phyloP scores from a whole-genome alignment of 2,797 vertebrate genomes.

The Rhodeus uyekii region DNA sequence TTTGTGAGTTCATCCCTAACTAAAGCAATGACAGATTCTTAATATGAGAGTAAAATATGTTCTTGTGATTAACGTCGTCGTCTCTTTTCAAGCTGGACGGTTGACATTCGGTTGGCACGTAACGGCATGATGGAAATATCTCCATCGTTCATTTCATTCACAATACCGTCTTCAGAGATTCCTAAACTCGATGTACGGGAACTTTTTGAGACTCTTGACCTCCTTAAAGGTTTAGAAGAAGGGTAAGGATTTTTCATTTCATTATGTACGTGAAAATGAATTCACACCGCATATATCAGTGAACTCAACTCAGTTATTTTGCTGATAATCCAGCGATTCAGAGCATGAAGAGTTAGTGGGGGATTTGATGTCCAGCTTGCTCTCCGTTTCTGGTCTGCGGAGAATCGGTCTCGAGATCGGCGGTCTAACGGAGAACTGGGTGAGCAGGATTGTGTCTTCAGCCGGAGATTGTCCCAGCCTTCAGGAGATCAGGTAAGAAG shows the following conservation, averaged over 20 bases:
- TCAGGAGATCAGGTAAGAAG: conserved; percentile 7
- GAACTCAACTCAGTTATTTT: not conserved
- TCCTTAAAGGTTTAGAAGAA: conserved; percentile 6
- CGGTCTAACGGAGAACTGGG: not conserved
- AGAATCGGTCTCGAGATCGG: not conserved
- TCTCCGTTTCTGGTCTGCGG: not conserved
- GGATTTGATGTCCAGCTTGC: not conserved
- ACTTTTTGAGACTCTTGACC: conserved; percentile 11
- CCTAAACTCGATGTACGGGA: not conserved
- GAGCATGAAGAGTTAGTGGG: conserved; percentile 9
- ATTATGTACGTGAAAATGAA: not conserved
- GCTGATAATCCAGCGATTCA: not conserved
- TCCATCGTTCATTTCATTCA: conserved; percentile 29
- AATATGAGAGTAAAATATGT: not conserved
- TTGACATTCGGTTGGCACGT: not conserved
- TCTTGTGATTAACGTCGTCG: rapidly evolving
- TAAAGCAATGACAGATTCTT: not conserved
- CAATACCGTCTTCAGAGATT: conserved; percentile 9
- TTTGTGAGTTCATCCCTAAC: not conserved
- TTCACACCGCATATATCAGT: not conserved
- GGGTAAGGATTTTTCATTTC: conserved; percentile 9
- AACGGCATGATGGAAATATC: not conserved
- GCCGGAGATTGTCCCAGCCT: not conserved
- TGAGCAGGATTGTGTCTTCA: not conserved
- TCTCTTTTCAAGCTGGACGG: conserved; percentile 1